Conservation (phyloP, 1,140 invertebrate genomes). For the Plodia interpunctella region DNA sequence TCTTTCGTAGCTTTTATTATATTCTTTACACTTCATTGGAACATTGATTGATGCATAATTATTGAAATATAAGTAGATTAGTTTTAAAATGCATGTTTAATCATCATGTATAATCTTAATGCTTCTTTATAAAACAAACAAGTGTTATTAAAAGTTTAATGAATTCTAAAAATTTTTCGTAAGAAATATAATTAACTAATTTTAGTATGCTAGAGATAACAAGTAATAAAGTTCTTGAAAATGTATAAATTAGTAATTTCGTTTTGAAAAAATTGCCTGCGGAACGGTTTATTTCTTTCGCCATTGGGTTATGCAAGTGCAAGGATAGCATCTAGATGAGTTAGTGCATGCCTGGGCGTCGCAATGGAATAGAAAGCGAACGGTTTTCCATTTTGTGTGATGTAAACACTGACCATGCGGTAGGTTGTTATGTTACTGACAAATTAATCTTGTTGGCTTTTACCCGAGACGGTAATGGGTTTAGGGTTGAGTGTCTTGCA, state of each 20-base stretch:
- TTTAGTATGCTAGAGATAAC: background rate
- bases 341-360: background rate
- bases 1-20: too few relatives aligned
- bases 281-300: background rate
- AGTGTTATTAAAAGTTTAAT: too few relatives aligned
- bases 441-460: too few relatives aligned
- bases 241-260: background rate
- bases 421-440: too few relatives aligned
- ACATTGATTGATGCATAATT: too few relatives aligned
- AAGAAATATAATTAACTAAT: background rate
- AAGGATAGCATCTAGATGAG: background rate
- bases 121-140: too few relatives aligned
- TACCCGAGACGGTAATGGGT: too few relatives aligned
- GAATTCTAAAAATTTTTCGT: background rate
- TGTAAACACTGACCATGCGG: background rate
- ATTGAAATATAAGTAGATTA: too few relatives aligned
- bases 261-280: background rate
- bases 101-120: too few relatives aligned
- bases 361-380: background rate
- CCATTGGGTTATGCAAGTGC: background rate
- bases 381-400: background rate
- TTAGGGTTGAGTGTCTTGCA: background rate
- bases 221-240: background rate
- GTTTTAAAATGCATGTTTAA: too few relatives aligned
- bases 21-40: too few relatives aligned